phyloP scores from a whole-genome alignment of 2,113 vertebrate species.

The Echinops telfairi region DNA sequence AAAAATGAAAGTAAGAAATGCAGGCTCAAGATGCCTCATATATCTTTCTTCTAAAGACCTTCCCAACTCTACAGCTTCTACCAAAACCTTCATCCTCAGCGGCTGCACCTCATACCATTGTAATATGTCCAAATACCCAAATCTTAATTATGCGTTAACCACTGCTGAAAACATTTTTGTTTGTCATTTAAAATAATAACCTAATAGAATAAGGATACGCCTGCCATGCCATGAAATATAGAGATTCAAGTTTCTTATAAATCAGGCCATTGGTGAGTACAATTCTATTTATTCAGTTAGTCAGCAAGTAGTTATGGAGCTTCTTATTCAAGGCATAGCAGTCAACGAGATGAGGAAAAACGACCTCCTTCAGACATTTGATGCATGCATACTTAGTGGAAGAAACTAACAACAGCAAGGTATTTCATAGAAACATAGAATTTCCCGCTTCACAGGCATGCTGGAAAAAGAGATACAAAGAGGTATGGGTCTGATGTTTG shows the following conservation, averaged over 20 bases:
- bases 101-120: too few species aligned
- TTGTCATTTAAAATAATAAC: conserved; percentile 35
- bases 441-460: background rate
- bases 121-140: too few species aligned
- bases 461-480: background rate
- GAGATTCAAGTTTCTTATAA: background rate
- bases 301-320: background rate
- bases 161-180: background rate
- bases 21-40: too few species aligned
- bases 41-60: too few species aligned
- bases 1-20: background rate
- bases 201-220: background rate
- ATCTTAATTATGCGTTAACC: background rate
- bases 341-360: background rate
- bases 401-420: background rate
- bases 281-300: background rate
- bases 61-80: too few species aligned
- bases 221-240: background rate
- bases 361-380: background rate
- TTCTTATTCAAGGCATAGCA: background rate
- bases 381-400: background rate
- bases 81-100: too few species aligned
- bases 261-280: conserved; percentile 7
- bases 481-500: too few species aligned
- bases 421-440: background rate